Conservation (phyloP, 2,888 invertebrate species). For the Amiota minor region DNA sequence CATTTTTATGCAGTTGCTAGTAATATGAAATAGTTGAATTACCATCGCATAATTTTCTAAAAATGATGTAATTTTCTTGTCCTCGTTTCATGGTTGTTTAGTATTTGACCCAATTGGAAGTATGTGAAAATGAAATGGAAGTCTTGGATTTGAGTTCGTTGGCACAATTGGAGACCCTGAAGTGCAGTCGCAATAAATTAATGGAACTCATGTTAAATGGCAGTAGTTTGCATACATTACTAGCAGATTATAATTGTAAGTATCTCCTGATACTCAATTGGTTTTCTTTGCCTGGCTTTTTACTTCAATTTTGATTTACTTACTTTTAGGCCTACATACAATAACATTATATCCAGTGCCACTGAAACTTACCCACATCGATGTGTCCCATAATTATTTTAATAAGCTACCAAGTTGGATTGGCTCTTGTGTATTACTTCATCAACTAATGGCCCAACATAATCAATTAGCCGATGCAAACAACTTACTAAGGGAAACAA, state of each 20-base stretch:
- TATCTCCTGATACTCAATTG: constrained; percentile 2
- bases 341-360: constrained; percentile 82
- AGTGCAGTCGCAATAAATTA: constrained; percentile 84
- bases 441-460: constrained; percentile 83
- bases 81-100: constrained; percentile 71
- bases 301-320: constrained; percentile 26
- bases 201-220: constrained; percentile 87
- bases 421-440: constrained; percentile 81
- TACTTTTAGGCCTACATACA: constrained; percentile 81
- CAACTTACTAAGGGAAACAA: constrained; percentile 78
- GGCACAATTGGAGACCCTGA: constrained; percentile 83
- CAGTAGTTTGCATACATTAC: constrained; percentile 81
- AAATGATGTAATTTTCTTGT: constrained; percentile 35
- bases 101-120: constrained; percentile 87
- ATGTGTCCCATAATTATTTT: constrained; percentile 85
- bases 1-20: too few species aligned
- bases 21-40: background rate
- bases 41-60: constrained; percentile 25
- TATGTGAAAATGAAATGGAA: constrained; percentile 89
- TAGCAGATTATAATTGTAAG: constrained; percentile 82
- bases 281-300: background rate
- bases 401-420: constrained; percentile 85
- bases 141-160: constrained; percentile 86
- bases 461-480: constrained; percentile 82
- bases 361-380: constrained; percentile 81